A percentile compares a stretch with the other conserved stretches of the same genome.
Conservation (phyloP, 2,888 invertebrate species). For the Drosophila picticornis region DNA sequence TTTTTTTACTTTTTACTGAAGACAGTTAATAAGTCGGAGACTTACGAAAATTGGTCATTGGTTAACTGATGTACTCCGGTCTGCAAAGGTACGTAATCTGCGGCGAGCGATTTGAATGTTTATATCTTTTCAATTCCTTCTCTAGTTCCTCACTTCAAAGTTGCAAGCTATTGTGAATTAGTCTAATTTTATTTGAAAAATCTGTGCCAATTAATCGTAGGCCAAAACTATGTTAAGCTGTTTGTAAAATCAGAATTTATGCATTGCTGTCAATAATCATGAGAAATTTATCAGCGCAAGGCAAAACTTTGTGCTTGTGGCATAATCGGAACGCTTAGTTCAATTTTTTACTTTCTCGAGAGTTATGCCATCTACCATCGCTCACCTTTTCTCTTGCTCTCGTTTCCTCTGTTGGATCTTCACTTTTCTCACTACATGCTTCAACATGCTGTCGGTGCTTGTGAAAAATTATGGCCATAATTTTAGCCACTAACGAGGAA, state of each 20-base stretch:
- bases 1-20: background rate
- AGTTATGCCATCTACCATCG: slow-evolving; percentile 9
- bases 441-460: slow-evolving; percentile 29
- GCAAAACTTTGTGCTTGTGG: slow-evolving; percentile 41
- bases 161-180: background rate
- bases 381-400: background rate
- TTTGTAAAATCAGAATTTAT: background rate
- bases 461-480: slow-evolving; percentile 75
- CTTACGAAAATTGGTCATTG: background rate
- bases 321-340: slow-evolving; percentile 38
- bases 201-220: background rate
- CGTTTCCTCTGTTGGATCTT: background rate
- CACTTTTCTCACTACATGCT: background rate
- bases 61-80: too few relatives aligned
- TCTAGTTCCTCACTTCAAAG: background rate
- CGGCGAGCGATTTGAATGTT: background rate
- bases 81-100: background rate
- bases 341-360: slow-evolving; percentile 1
- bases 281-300: slow-evolving; percentile 41
- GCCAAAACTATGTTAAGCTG: background rate
- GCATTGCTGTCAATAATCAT: slow-evolving; percentile 53
- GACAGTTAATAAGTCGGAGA: background rate
- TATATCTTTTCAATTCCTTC: background rate
- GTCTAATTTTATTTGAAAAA: background rate
- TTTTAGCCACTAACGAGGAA: slow-evolving; percentile 70